Conservation (phyloP, 1,140 invertebrate genomes). For the Lepidurus packardi region DNA sequence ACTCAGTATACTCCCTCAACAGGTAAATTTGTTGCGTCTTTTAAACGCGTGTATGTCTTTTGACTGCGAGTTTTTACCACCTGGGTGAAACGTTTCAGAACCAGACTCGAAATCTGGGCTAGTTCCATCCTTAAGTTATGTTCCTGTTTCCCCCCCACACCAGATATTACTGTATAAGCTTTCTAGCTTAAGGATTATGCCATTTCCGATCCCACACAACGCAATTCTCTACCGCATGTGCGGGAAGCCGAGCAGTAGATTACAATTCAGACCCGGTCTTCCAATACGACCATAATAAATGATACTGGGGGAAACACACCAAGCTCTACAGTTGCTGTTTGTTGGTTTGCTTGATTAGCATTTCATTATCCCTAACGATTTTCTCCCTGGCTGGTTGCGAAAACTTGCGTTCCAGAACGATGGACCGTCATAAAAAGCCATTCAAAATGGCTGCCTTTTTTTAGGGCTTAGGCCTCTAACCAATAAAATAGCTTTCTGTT, state of each 20-base stretch:
- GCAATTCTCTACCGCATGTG: too few relatives aligned
- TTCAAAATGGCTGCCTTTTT: background rate
- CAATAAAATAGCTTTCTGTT: slow-evolving; percentile 13
- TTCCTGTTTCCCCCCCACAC: too few relatives aligned
- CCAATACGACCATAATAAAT: background rate
- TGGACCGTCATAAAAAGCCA: background rate
- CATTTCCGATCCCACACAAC: too few relatives aligned
- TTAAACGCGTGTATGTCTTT: background rate
- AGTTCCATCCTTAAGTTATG: too few relatives aligned
- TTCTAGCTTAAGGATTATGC: too few relatives aligned
- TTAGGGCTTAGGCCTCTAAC: background rate
- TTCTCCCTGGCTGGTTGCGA: background rate
- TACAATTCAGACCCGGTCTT: background rate
- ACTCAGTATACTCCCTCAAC: background rate
- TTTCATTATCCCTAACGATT: background rate
- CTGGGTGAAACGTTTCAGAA: too few relatives aligned
- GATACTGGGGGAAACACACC: background rate
- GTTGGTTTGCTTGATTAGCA: background rate
- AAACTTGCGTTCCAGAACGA: background rate
- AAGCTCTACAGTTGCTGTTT: background rate
- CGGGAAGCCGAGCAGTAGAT: background rate
- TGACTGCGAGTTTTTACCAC: too few relatives aligned
- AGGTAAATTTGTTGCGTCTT: slow-evolving; percentile 7
- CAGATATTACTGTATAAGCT: too few relatives aligned
- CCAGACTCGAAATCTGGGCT: too few relatives aligned